phyloP scores from a whole-genome alignment of 2,888 invertebrate genomes.

The Acanthosoma haemorrhoidale region DNA sequence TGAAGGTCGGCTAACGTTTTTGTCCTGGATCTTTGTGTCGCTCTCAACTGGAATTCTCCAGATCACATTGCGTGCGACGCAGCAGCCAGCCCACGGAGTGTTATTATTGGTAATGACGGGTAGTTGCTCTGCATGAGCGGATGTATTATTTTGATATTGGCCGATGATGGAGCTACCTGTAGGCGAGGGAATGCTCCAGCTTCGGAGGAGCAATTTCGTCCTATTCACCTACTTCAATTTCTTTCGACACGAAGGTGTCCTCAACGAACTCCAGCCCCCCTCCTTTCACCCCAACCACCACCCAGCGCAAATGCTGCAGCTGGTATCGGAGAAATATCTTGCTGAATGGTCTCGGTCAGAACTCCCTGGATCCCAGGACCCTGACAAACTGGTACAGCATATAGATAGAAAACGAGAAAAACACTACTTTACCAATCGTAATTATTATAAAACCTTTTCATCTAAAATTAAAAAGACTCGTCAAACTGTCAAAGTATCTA shows the following conservation, averaged over 20 bases:
- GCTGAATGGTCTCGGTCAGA: too few species aligned
- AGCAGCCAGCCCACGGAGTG: not conserved
- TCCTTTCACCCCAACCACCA: too few species aligned
- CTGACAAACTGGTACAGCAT: too few species aligned
- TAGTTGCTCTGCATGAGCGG: slow-evolving; percentile 14
- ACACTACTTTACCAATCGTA: too few species aligned
- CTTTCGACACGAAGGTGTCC: slow-evolving; percentile 22
- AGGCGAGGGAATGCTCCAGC: not conserved
- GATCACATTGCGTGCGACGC: not conserved
- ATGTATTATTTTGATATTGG: slow-evolving; percentile 27
- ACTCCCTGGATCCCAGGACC: too few species aligned
- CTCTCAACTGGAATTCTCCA: not conserved
- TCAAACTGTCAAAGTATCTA: too few species aligned
- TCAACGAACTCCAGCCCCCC: not conserved
- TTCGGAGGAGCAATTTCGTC: not conserved
- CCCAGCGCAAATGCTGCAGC: too few species aligned
- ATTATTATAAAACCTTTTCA: too few species aligned
- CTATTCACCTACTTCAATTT: slow-evolving; percentile 20
- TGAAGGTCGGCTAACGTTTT: not conserved
- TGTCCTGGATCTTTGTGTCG: not conserved
- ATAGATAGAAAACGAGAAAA: too few species aligned
- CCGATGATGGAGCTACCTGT: slow-evolving; percentile 22
- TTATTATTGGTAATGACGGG: slow-evolving; percentile 13
- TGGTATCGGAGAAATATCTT: too few species aligned
- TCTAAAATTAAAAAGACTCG: too few species aligned